Evolutionary conservation across 2,113 vertebrate species (phyloP).

Genomic region (Polypterus senegalus): DNA sequence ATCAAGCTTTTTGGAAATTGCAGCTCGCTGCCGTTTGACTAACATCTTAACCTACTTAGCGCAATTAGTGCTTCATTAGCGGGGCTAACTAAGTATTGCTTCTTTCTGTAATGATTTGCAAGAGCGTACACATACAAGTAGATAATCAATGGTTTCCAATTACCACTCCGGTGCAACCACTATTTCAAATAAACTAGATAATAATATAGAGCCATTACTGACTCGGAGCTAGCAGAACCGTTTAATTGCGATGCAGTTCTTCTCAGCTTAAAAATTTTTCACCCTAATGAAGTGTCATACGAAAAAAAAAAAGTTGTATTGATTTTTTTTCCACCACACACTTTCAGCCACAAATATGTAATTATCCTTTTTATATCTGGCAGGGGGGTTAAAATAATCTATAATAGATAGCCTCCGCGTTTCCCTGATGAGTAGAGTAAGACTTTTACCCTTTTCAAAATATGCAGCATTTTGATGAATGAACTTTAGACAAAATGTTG

Average conservation of each 20-base stretch:
- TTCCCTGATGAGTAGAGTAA: constrained; percentile 90
- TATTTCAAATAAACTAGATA: constrained; percentile 99
- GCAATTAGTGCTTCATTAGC: constrained; percentile 99
- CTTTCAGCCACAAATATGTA: constrained; percentile 99
- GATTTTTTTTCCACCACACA: constrained; percentile 98
- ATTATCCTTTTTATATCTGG: constrained; percentile 99
- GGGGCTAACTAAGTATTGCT: constrained; percentile 99
- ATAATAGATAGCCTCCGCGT: constrained; percentile 99
- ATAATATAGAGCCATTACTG: constrained; percentile 98
- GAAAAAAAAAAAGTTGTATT: constrained; percentile 88
- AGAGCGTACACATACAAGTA: constrained; percentile 97
- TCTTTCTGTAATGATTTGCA: constrained; percentile 97
- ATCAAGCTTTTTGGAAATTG: no score
- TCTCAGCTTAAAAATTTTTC: constrained; percentile 98
- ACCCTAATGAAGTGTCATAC: constrained; percentile 99
- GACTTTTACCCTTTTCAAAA: constrained; percentile 99
- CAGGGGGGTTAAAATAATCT: constrained; percentile 99
- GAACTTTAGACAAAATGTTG: constrained; percentile 97
- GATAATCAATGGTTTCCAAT: constrained; percentile 99
- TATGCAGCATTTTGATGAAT: constrained; percentile 97
- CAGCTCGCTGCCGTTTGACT: constrained; percentile 88
- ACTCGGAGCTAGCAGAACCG: constrained; percentile 93
- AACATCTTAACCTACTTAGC: constrained; percentile 99
- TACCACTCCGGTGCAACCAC: constrained; percentile 97
- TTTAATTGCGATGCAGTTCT: constrained; percentile 98